Percentiles rank a stretch among this genome's conserved stretches.
Conservation (phyloP, 2,888 invertebrate genomes). For the Meteorus cinctellus region DNA sequence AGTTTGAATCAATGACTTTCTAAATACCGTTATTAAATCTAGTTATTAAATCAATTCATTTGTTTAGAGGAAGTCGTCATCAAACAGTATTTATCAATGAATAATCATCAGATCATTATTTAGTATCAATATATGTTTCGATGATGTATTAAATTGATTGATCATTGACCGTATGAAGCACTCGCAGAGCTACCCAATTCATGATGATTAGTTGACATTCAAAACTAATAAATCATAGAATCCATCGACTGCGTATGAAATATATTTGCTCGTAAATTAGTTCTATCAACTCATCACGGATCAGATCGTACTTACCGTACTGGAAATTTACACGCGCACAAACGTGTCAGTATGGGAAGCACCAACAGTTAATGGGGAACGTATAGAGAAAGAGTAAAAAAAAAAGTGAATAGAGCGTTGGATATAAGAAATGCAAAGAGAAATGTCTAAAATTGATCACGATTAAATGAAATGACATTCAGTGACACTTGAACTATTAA, state of each 20-base stretch:
- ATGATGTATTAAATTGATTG: slow-evolving; percentile 25
- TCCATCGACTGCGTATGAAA: slow-evolving; percentile 39
- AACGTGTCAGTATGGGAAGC: slow-evolving; percentile 15
- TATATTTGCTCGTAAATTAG: slow-evolving; percentile 40
- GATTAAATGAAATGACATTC: slow-evolving; percentile 7
- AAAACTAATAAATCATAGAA: slow-evolving; percentile 38
- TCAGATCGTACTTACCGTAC: slow-evolving; percentile 39
- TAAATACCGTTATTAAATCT: slow-evolving; percentile 66
- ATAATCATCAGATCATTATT: slow-evolving; percentile 24
- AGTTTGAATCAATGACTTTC: slow-evolving; percentile 59
- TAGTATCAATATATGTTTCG: background rate
- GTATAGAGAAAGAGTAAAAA: background rate
- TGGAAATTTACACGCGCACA: slow-evolving; percentile 19
- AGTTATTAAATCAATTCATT: slow-evolving; percentile 58
- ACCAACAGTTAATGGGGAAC: background rate
- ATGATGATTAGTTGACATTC: slow-evolving; percentile 34
- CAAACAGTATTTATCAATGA: background rate
- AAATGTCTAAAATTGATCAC: slow-evolving; percentile 19
- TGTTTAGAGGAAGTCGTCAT: background rate
- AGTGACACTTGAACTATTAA: slow-evolving; percentile 18
- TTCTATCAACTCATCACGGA: slow-evolving; percentile 44
- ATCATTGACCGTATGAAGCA: background rate
- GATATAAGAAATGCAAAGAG: background rate
- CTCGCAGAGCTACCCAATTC: slow-evolving; percentile 26
- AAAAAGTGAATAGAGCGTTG: background rate